Conservation (phyloP, 2,113 vertebrate species). For the Triplophysa siluroides region DNA sequence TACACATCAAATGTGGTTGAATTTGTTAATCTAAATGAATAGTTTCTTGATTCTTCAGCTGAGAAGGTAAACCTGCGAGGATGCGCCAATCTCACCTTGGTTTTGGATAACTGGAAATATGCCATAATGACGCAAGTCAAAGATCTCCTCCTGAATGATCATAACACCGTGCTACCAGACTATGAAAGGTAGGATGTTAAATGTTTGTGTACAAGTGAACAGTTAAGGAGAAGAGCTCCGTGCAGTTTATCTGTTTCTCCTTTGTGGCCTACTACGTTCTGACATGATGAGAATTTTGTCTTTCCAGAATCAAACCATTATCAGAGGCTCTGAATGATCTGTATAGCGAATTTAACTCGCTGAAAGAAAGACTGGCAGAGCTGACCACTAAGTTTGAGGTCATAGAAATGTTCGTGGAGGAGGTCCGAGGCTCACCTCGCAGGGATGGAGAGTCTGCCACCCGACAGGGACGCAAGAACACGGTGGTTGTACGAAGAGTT, state of each 20-base stretch:
- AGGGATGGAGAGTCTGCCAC: not conserved
- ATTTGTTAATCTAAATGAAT: too few relatives aligned
- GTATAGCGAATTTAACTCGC: slow-evolving; percentile 79
- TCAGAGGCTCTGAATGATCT: slow-evolving; percentile 79
- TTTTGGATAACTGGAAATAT: slow-evolving; percentile 88
- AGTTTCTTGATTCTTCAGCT: slow-evolving; percentile 60
- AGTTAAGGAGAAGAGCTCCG: not conserved
- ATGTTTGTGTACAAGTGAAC: not conserved
- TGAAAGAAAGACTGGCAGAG: slow-evolving; percentile 78
- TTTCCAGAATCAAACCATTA: slow-evolving; percentile 77
- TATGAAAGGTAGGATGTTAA: slow-evolving; percentile 76
- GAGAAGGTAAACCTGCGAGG: slow-evolving; percentile 60
- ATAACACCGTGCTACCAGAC: slow-evolving; percentile 82
- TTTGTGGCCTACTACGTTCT: not conserved
- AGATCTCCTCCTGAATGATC: slow-evolving; percentile 83
- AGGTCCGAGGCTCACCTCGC: slow-evolving; percentile 50
- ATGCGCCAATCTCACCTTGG: slow-evolving; percentile 83
- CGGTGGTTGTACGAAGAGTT: slow-evolving; percentile 63
- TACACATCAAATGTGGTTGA: not conserved
- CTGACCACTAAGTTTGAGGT: slow-evolving; percentile 75
- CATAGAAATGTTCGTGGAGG: slow-evolving; percentile 78
- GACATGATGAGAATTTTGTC: not conserved
- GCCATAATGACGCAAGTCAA: slow-evolving; percentile 84
- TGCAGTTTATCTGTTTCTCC: not conserved
- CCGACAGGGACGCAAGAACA: slow-evolving; percentile 56